phyloP scores from a whole-genome alignment of 2,888 invertebrate species.

The Aphidoletes aphidimyza region DNA sequence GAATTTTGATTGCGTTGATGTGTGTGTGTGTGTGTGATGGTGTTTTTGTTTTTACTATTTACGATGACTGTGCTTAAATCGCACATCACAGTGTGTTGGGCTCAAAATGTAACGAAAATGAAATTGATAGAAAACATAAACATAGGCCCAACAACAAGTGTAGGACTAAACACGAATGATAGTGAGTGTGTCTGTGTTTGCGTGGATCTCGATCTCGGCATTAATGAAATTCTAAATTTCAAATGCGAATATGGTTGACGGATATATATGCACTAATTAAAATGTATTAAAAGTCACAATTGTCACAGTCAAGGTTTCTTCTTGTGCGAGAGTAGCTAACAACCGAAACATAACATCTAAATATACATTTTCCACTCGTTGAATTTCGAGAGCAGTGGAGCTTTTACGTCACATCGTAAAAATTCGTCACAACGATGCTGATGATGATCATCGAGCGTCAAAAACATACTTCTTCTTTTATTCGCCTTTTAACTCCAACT shows the following conservation, averaged over 20 bases:
- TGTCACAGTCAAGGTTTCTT: slow-evolving; percentile 35
- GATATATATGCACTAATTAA: slow-evolving; percentile 28
- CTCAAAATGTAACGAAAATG: too few relatives aligned
- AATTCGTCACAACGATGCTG: neutral
- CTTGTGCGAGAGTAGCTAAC: too few relatives aligned
- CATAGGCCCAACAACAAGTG: neutral
- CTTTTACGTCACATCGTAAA: slow-evolving; percentile 11
- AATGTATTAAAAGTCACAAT: slow-evolving; percentile 32
- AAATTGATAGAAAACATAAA: too few relatives aligned
- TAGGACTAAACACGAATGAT: neutral
- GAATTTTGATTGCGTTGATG: neutral
- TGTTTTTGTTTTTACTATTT: neutral
- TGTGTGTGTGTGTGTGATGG: neutral
- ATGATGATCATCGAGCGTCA: neutral
- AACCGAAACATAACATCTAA: neutral
- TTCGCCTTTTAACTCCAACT: neutral
- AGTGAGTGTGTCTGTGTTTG: neutral
- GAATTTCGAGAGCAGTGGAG: neutral
- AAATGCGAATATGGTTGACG: slow-evolving; percentile 4
- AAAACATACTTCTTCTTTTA: neutral
- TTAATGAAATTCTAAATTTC: neutral
- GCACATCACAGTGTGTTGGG: neutral
- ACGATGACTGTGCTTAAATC: neutral
- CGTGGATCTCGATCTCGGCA: neutral
- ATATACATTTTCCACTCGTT: slow-evolving; percentile 33